Conservation (phyloP, 2,888 invertebrate genomes). For the Halictus ligatus region DNA sequence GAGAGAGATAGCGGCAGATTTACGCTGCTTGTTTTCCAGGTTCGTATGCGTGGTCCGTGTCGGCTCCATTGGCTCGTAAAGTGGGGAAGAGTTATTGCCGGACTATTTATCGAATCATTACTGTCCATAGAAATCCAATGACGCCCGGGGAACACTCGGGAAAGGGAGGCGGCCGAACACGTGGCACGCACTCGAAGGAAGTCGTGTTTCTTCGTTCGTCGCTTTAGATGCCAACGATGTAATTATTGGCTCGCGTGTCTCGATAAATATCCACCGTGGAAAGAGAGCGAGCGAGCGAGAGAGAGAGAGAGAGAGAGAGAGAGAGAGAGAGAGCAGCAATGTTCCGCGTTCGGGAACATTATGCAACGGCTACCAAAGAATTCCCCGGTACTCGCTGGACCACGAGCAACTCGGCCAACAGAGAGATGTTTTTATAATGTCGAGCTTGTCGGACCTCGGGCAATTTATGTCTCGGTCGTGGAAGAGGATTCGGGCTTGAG, state of each 20-base stretch:
- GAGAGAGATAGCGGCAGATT: neutral
- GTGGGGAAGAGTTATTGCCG: conserved; percentile 68
- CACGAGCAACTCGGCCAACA: neutral
- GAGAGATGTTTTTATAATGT: conserved; percentile 6
- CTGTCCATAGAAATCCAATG: conserved; percentile 66
- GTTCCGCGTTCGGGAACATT: neutral
- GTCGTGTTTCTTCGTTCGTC: conserved; percentile 47
- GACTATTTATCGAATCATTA: conserved; percentile 76
- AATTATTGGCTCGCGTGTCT: conserved; percentile 51
- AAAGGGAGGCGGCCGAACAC: conserved; percentile 45
- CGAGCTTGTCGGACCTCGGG: neutral
- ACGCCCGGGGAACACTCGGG: conserved; percentile 36
- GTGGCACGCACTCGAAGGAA: conserved; percentile 50
- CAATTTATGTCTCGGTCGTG: neutral
- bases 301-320: neutral
- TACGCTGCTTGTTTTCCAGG: conserved; percentile 36
- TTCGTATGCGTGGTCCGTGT: conserved; percentile 14
- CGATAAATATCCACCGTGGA: conserved; percentile 46
- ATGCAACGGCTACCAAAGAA: conserved; percentile 26
- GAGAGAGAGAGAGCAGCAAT: neutral
- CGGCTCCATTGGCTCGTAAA: conserved; percentile 61
- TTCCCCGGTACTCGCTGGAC: neutral
- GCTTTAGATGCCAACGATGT: conserved; percentile 53
- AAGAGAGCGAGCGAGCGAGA: neutral
- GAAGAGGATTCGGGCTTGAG: neutral